A percentile compares a stretch with the other conserved stretches of the same genome.
Evolutionary conservation across 2,113 vertebrate species (phyloP).

Genomic region (Canis aureus): DNA sequence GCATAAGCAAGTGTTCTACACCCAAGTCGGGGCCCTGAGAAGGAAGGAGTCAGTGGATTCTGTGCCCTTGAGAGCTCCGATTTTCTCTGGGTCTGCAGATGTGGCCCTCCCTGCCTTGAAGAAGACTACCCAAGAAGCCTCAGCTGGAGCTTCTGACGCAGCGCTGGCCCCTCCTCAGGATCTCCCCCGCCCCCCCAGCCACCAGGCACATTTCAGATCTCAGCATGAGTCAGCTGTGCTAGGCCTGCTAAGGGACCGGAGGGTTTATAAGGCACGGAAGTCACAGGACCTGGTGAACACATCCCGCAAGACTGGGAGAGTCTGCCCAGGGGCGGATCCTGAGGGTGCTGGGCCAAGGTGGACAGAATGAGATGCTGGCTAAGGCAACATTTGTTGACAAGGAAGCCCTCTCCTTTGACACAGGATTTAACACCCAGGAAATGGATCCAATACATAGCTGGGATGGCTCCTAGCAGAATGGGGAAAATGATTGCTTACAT

Average conservation of each 20-base stretch:
- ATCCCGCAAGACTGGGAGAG: neutral
- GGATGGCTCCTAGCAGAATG: neutral
- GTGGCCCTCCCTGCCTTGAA: rapidly evolving
- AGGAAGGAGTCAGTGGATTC: neutral
- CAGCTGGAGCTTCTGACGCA: neutral
- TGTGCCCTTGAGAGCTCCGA: too few species aligned
- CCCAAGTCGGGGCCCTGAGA: neutral
- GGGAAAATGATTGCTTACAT: neutral
- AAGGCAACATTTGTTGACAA: neutral
- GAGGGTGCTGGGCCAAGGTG: neutral
- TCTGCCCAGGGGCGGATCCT: neutral
- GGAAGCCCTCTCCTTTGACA: neutral
- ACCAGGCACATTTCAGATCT: too few species aligned
- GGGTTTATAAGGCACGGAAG: neutral
- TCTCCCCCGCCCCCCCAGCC: neutral
- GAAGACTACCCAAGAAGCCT: neutral
- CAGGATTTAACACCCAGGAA: neutral
- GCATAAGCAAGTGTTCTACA: neutral
- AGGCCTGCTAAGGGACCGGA: neutral
- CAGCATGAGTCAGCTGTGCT: neutral
- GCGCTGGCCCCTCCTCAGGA: neutral
- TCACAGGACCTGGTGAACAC: neutral
- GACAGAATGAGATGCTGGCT: neutral
- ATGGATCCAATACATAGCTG: neutral
- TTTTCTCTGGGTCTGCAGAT: neutral